Conservation (phyloP, 2,797 vertebrate genomes). For the Pseudochirops corinnae region DNA sequence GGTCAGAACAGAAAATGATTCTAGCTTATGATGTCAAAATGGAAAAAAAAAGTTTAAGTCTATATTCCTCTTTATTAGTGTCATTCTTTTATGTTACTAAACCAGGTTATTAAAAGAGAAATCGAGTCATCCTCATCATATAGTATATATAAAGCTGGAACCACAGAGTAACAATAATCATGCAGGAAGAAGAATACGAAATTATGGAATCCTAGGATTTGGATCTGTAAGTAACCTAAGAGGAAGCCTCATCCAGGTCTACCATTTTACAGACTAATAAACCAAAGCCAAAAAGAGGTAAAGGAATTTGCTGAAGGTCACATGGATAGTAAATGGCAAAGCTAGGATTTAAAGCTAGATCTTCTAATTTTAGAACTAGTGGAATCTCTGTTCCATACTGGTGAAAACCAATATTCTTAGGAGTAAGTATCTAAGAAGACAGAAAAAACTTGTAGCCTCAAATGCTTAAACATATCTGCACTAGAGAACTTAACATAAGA, state of each 20-base stretch:
- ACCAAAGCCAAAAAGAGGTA: not conserved
- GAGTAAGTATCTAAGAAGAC: not conserved
- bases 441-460: not conserved
- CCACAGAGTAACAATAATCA: not conserved
- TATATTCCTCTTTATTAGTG: not conserved
- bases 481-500: not conserved
- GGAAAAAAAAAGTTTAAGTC: not conserved
- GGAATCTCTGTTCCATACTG: not conserved
- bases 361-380: not conserved
- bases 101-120: slow-evolving; percentile 19
- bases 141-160: not conserved
- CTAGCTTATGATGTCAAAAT: not conserved
- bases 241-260: not conserved
- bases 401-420: not conserved
- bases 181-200: not conserved
- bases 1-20: not conserved
- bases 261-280: not conserved
- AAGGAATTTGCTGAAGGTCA: not conserved
- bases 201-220: not conserved
- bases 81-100: not conserved
- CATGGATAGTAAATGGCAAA: not conserved
- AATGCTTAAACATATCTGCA: not conserved
- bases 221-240: not conserved
- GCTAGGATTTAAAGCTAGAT: not conserved
- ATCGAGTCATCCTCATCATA: not conserved